Evolutionary conservation across 2,797 vertebrate species (phyloP), one percentile per base, ranked within the genome.

Genomic region (Champsocephalus gunnari): DNA sequence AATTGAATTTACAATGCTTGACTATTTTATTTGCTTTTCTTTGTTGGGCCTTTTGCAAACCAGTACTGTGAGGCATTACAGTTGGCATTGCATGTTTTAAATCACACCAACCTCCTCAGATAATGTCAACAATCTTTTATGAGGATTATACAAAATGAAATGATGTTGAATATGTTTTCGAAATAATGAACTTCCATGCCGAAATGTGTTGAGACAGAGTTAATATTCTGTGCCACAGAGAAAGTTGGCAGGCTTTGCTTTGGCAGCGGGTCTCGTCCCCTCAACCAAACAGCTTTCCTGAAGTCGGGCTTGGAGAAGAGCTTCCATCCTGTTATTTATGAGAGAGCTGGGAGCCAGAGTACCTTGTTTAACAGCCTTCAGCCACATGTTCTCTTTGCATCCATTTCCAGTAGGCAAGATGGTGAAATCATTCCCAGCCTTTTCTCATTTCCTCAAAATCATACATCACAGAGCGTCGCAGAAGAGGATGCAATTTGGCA

Each of bases 311-410:
- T 59, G 62, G 67, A 83, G 70, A 73, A 60, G 62, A 68, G 54
- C 66, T 45, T 67, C 63, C 16, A 67, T 64, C 56, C 21, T 73
- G 65, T 90, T 85, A 90, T 92, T 89, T 89, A 90, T 77, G 86
- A 77, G 47, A 34, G 72, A 50, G 82, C 79, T 68, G 56, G 65
- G 78, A 88, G 82, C 88, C 80, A 75, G 75, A 79, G 77, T 72
- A 79, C 71, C 76, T 82, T 81, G 79, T 93, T 90, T 75, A 88
- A 92, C 88, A 83, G 84, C 88, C 59, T 44, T 66, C 63, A 77
- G 83, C 81, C 86, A 83, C 76, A 73, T 88, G 83, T 79, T 84
- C 78, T 66, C 79, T 71, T 75, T 88, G 80, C 82, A 85, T 91
- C 73, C 58, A 77, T 71, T 66, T 87, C 77, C 80, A 87, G 67